Conservation (phyloP, 2,113 vertebrate species). For the Eurypyga helias region DNA sequence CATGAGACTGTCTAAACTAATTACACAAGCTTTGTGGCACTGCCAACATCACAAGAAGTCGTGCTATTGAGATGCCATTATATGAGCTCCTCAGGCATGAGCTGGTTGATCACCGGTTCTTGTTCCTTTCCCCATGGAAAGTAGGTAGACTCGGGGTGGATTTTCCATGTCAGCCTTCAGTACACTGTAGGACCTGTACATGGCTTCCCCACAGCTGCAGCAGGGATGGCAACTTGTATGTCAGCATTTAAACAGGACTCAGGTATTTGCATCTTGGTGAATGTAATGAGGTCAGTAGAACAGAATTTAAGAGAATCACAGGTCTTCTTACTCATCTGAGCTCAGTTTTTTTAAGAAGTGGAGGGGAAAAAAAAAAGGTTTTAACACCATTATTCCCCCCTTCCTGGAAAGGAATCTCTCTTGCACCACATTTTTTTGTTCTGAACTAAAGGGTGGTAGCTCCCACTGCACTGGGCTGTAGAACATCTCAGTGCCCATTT, state of each 20-base stretch:
- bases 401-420: neutral
- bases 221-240: neutral
- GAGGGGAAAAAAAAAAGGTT: neutral
- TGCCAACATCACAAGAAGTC: neutral
- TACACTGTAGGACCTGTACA: neutral
- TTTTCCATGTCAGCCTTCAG: neutral
- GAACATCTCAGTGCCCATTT: neutral
- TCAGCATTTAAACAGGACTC: neutral
- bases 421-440: rapidly evolving
- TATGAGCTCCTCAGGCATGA: neutral
- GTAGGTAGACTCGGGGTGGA: neutral
- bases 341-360: neutral
- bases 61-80: neutral
- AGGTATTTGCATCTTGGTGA: neutral
- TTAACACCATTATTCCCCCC: neutral
- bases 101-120: neutral
- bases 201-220: neutral
- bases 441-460: neutral
- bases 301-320: neutral
- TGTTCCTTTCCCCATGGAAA: neutral
- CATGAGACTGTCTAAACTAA: neutral
- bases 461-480: neutral
- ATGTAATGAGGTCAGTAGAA: neutral
- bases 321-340: neutral
- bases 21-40: neutral